phyloP scores from a whole-genome alignment of 2,113 vertebrate genomes.

The Apeltes quadracus region DNA sequence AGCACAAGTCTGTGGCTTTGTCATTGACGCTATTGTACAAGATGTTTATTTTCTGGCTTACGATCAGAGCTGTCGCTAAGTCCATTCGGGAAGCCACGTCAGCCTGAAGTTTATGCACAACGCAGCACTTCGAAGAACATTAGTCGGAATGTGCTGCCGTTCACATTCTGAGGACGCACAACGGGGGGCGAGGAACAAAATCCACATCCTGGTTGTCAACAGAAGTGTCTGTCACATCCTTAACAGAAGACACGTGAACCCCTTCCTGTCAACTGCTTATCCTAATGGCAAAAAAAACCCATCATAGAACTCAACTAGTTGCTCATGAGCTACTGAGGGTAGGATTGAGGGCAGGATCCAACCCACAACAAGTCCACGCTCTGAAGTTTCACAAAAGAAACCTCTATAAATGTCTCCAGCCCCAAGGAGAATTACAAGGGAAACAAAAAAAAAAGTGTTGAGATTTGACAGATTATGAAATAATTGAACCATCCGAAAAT shows the following conservation, averaged over 20 bases:
- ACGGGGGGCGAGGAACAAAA: constrained; percentile 19
- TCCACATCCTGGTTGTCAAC: constrained; percentile 37
- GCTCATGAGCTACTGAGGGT: not conserved
- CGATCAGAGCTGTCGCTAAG: not conserved
- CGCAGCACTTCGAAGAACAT: constrained; percentile 17
- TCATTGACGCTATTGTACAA: not conserved
- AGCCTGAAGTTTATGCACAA: constrained; percentile 15
- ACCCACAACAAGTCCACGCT: not conserved
- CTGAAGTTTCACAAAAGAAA: not conserved
- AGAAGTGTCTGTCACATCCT: constrained; percentile 14
- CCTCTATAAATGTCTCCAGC: not conserved
- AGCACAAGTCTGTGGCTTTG: not conserved
- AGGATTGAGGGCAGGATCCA: not conserved
- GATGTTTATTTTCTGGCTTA: not conserved
- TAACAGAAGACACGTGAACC: constrained; percentile 1
- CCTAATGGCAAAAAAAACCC: not conserved
- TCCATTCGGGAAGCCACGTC: not conserved
- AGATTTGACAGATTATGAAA: not conserved
- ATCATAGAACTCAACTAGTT: not conserved
- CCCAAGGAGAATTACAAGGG: not conserved
- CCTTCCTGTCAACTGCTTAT: constrained; percentile 14
- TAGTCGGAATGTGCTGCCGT: constrained; percentile 50
- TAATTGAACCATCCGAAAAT: not conserved
- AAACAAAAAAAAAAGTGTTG: not conserved
- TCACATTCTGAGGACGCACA: constrained; percentile 34